These are phyloP conservation scores for Drosophila sordidapex DNA, from an alignment of 2,888 invertebrate species.

Conservation along the genomic window DNA sequence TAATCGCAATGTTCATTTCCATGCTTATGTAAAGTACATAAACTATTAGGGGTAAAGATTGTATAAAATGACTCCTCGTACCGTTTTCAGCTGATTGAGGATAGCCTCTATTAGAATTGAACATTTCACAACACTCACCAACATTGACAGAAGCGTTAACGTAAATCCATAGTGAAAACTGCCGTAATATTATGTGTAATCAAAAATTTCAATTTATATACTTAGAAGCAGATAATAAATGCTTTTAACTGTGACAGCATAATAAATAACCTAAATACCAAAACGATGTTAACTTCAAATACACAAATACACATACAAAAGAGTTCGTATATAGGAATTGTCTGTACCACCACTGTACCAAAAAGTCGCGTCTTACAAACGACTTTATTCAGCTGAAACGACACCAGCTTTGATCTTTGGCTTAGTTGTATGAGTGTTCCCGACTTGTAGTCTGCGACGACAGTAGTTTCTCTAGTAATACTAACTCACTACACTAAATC, in stretches of 20 bases:
- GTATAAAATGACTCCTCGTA: background rate
- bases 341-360: background rate
- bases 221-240: constrained; percentile 28
- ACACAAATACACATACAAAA: background rate
- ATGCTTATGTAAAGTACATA: background rate
- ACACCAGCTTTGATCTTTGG: background rate
- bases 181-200: constrained; percentile 47
- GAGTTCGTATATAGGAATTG: background rate
- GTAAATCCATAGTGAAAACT: constrained; percentile 43
- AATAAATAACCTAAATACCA: background rate
- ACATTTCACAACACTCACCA: constrained; percentile 1
- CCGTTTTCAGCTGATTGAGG: background rate
- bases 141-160: background rate
- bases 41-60: background rate
- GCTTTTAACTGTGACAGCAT: constrained; percentile 29
- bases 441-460: background rate
- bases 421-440: background rate
- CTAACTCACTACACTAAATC: background rate
- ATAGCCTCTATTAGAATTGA: background rate
- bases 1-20: background rate
- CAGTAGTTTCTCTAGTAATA: background rate
- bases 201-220: constrained; percentile 41
- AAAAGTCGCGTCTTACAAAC: background rate
- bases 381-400: background rate
- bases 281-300: background rate